Base-by-base conservation (phyloP, 2,888 invertebrate genomes). In the Mamestra brassicae region DNA sequence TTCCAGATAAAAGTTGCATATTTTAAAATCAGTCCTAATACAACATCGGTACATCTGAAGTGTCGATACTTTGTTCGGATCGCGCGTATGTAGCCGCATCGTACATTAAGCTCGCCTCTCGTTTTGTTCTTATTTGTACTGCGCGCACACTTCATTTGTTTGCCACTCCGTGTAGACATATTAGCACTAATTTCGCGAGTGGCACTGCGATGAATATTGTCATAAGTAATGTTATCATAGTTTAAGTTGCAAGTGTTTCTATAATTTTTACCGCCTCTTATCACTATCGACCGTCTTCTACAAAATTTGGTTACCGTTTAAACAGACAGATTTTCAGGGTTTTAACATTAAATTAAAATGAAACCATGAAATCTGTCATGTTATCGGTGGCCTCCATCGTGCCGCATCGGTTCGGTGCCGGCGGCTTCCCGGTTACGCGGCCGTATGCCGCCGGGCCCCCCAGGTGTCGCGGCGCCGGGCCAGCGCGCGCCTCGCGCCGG, bases 351-450 rank as follows among this genome's bases (percentile, higher is more conserved):
- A 74, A 74, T 68, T 60, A 81, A 65, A 64, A 76, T 60, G 63
- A 71, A 79, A 75, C 60, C 61, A 61, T 54, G 61, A 77, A 76
- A 78, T 74, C 68, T 78, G 73, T 81, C 13, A 15, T 42, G 6
- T 80, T 81, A 69, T 80, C 55, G 78, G 82, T 81, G 7, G 69
- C 55, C 11, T 58, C 38, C 80, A 54, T 60, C 80, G 77, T 81
- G 80, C 71, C 80, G 81, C 80, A 78, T 67, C 70, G 81, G 78
- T 78, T 78, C 63, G 70, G 82, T 61, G 70, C 78, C 78, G 74
- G 80, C 80, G 70, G 80, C 78, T 70, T 70, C 62, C 58, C 78
- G 82, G 54, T 72, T n/a, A 45, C 67, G 61, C 77, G 81, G 57
- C 54, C 69, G 82, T 60, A 45, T 74, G 80, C 70, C 80, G 82